Evolutionary conservation across 2,113 vertebrate species (phyloP).

Genomic region (Lynx canadensis): DNA sequence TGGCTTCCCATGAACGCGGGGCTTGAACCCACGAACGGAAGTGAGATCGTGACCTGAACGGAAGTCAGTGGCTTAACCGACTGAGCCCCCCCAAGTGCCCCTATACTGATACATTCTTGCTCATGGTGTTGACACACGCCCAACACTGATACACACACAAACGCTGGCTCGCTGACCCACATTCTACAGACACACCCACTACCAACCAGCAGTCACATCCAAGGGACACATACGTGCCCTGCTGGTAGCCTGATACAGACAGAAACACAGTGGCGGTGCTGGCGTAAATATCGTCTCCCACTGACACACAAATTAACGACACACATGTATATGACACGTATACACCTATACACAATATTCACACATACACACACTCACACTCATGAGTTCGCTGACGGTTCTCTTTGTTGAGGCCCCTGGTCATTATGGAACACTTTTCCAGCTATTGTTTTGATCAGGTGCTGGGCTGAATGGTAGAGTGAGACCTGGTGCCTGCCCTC

Average conservation of each 20-base stretch:
- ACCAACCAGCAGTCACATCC: fast-evolving
- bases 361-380: fast-evolving
- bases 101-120: not conserved
- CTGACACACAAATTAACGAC: not conserved
- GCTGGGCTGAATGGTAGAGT: no score
- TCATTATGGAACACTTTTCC: not conserved
- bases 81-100: no score
- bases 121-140: no score
- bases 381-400: fast-evolving
- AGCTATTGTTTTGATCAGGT: not conserved
- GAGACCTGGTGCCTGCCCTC: not conserved
- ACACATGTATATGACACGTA: not conserved
- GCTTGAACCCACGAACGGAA: no score
- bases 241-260: no score
- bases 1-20: no score
- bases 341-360: fast-evolving
- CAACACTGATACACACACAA: no score
- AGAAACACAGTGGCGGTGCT: not conserved
- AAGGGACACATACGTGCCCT: fast-evolving
- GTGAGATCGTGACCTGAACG: no score
- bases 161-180: not conserved
- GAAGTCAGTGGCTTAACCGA: no score
- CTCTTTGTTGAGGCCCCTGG: not conserved
- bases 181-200: not conserved
- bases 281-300: fast-evolving